Conservation (phyloP, 2,797 vertebrate genomes). For the Enteromius thamalakanensis region DNA sequence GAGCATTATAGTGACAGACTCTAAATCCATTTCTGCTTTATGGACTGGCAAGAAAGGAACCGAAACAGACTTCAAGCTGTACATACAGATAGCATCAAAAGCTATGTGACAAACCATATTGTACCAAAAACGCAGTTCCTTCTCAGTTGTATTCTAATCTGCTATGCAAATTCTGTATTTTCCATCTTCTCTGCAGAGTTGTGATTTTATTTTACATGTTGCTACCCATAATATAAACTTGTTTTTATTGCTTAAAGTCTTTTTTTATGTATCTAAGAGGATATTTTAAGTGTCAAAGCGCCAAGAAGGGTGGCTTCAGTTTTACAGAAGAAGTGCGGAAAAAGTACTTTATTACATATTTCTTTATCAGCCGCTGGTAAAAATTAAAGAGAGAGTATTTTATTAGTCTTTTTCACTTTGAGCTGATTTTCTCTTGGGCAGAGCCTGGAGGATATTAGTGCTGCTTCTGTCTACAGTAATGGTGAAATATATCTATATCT, state of each 20-base stretch:
- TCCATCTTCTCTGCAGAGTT: conserved; percentile 74
- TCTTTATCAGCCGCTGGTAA: conserved; percentile 80
- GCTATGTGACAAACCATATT: conserved; percentile 82
- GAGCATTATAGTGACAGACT: conserved; percentile 68
- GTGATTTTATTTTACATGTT: conserved; percentile 81
- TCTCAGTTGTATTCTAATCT: conserved; percentile 86
- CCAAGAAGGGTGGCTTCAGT: conserved; percentile 80
- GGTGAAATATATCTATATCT: conserved; percentile 39
- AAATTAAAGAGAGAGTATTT: conserved; percentile 77
- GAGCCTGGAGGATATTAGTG: conserved; percentile 90
- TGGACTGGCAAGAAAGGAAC: conserved; percentile 74
- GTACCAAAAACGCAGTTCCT: conserved; percentile 86
- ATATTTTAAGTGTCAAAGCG: conserved; percentile 84
- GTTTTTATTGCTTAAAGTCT: conserved; percentile 83
- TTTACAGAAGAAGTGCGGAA: conserved; percentile 77
- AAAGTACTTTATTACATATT: conserved; percentile 85
- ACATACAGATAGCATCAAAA: conserved; percentile 83
- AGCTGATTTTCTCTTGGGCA: conserved; percentile 88
- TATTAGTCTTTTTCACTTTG: conserved; percentile 78
- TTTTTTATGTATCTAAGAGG: conserved; percentile 77
- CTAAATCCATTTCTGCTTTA: conserved; percentile 67
- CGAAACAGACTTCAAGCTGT: conserved; percentile 77
- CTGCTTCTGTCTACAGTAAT: conserved; percentile 87
- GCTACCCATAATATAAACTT: conserved; percentile 88
- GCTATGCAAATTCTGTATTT: conserved; percentile 95